Evolutionary conservation across 2,888 invertebrate species (phyloP), one percentile per base, ranked within the genome.

Genomic region (Aradus depressus): DNA sequence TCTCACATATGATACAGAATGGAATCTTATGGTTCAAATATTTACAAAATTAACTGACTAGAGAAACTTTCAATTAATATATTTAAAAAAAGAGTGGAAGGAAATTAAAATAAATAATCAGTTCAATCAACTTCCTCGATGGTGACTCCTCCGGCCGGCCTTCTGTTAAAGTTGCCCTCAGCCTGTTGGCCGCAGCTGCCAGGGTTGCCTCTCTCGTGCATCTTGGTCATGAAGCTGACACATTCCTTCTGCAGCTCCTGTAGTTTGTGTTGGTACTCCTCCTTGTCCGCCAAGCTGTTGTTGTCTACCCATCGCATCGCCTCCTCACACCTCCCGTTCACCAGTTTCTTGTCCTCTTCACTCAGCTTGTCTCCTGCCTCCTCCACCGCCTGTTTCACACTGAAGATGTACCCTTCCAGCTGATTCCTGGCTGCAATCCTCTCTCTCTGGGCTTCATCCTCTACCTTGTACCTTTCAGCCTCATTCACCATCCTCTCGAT

Each of bases 51-150:
- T n/a, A n/a, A n/a, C n/a, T n/a, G n/a, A n/a, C n/a, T n/a, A n/a
- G n/a, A n/a, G n/a, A n/a, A n/a, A n/a, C n/a, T n/a, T n/a, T n/a
- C n/a, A n/a, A n/a, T n/a, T n/a, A n/a, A n/a, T n/a, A n/a, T n/a
- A n/a, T n/a, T n/a, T n/a, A n/a, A n/a, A n/a, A n/a, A n/a, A n/a
- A n/a, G n/a, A n/a, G n/a, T n/a, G n/a, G n/a, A n/a, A n/a, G n/a
- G n/a, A 39, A 21, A 39, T 39, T 19, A 4, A 2, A 3, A 1
- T 39, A 2, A 18, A 39, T 19, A 39, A 18, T 39, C 14, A n/a
- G 16, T 23, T 64, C 65, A 71, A 59, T 71, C 70, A 14, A 71
- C 66, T 63, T 71, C 71, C 55, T 71, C 71, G 3, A 72, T 65
- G 3, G 68, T 69, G n/a, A n/a, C n/a, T n/a, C n/a, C n/a, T n/a